A percentile compares a stretch with the other conserved stretches of the same genome.
Conservation (phyloP, 2,113 vertebrate species). For the Etheostoma spectabile region DNA sequence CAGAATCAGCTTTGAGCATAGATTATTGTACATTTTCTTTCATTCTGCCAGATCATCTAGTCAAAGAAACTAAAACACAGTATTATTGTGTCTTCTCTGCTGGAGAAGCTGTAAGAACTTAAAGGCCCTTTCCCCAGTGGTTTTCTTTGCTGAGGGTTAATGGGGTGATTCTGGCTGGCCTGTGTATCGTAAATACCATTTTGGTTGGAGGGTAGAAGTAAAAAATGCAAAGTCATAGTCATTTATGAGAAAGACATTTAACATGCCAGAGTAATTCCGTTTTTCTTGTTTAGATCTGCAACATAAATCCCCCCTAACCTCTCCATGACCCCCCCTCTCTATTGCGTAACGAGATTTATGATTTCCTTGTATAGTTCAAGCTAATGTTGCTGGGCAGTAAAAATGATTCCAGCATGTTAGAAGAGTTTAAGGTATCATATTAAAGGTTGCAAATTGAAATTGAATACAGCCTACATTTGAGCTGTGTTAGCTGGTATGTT, state of each 20-base stretch:
- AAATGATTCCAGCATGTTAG: not conserved
- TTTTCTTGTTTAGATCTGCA: conserved; percentile 23
- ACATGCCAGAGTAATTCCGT: not conserved
- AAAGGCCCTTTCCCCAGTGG: not conserved
- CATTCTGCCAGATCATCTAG: not conserved
- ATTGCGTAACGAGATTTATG: conserved; percentile 14
- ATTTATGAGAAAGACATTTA: not conserved
- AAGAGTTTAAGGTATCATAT: conserved; percentile 32
- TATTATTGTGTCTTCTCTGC: not conserved
- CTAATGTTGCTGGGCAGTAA: not conserved
- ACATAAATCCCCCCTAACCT: conserved; percentile 20
- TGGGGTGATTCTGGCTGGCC: too few relatives aligned
- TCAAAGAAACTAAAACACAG: not conserved
- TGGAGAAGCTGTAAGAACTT: not conserved
- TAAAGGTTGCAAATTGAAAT: conserved; percentile 38
- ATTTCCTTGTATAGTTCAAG: conserved; percentile 38
- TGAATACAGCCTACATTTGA: not conserved
- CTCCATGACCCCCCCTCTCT: conserved; percentile 12
- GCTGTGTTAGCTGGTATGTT: not conserved
- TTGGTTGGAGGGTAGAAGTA: not conserved
- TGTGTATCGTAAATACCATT: not conserved
- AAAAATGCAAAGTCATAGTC: not conserved
- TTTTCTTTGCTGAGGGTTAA: not conserved
- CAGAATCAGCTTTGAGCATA: conserved; percentile 30
- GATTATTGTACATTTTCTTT: conserved; percentile 1